Base-by-base conservation (phyloP, 2,797 vertebrate species). In the Diplodus puntazzo region DNA sequence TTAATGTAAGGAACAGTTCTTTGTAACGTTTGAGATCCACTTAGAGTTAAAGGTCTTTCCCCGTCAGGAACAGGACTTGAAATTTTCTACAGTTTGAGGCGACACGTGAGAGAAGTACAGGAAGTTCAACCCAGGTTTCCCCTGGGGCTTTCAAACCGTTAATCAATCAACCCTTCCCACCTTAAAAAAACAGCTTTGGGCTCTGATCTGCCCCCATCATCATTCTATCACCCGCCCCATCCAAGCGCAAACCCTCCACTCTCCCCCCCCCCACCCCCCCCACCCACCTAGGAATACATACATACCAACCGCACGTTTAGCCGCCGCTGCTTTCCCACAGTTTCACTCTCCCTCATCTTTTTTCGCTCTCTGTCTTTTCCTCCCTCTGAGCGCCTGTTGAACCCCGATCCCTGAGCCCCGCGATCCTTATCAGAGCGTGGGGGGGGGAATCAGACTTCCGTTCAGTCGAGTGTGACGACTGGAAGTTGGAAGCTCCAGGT, bases 401-500 rank as follows among this genome's bases (percentile, higher is more conserved):
- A 63, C 87, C 86, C 88, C 2, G 72, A 87, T 88, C 75, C 72
- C 21, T 5, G 61, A 88, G 73, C 71, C 54, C 59, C 46, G 0
- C 42, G 64, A 82, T 89, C 80, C 83, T 92, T 93, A 94, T 94
- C 93, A 10, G 63, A 1, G 6, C 25, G 25, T 25, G 34, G 34
- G 34, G 34, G 81, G 34, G 34, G 9, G 81, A 64, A 89, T 85
- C 84, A 77, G 87, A 88, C 92, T 91, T 94, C 92, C 87, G 80
- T 65, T 92, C 86, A 90, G 88, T 86, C 48, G 49, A 89, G 84
- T 87, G 93, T 92, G 83, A 93, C 84, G 62, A 77, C 79, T 89
- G 87, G 86, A 92, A 87, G 89, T 87, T 80, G 73, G 78, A 69
- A 81, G 70, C 67, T 82, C 86, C 93, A 92, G 89, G 92, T 94